Percentiles rank a stretch among this genome's conserved stretches.
phyloP scores from a whole-genome alignment of 2,113 vertebrate species.

The Agapornis roseicollis region DNA sequence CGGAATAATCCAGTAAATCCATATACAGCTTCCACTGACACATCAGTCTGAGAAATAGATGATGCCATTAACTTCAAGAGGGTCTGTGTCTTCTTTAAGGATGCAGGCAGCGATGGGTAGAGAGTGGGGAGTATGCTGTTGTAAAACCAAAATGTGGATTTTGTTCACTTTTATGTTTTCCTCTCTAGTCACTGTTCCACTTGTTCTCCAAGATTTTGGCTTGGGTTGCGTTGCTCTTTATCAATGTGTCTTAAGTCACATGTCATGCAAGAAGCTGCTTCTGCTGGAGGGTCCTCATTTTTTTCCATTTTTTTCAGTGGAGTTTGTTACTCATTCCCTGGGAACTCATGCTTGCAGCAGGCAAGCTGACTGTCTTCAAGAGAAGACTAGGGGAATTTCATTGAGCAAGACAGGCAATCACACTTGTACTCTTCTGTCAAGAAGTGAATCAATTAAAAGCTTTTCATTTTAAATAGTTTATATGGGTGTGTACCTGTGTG shows the following conservation, averaged over 20 bases:
- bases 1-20: not conserved
- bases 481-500: not conserved
- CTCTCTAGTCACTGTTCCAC: not conserved
- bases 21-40: not conserved
- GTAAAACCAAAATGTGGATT: not conserved
- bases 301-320: not conserved
- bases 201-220: not conserved
- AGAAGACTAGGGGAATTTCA: not conserved
- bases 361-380: not conserved
- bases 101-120: not conserved
- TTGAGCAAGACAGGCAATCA: not conserved
- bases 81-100: not conserved
- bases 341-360: not conserved
- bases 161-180: not conserved
- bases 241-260: not conserved
- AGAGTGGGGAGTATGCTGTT: not conserved
- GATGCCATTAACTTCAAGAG: not conserved
- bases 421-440: not conserved
- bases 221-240: not conserved
- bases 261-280: not conserved
- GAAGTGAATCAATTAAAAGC: not conserved
- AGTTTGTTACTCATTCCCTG: not conserved
- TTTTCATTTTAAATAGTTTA: not conserved
- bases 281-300: not conserved
- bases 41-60: not conserved